Conservation (phyloP, 2,888 invertebrate genomes). For the Dascillus cervinus region DNA sequence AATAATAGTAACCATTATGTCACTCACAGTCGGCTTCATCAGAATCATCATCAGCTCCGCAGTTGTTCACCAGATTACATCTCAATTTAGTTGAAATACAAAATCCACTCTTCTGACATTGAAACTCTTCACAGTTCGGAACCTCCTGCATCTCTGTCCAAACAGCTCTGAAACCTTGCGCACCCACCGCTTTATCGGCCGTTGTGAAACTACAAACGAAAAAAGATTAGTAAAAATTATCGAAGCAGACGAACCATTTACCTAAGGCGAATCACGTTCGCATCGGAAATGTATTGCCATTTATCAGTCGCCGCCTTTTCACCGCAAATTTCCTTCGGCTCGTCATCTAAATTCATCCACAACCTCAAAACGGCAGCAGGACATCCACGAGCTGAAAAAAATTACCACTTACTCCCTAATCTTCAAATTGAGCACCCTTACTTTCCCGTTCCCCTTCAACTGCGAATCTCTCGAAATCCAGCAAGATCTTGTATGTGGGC, state of each 20-base stretch:
- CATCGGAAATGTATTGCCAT: conserved; percentile 80
- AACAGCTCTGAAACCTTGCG: conserved; percentile 85
- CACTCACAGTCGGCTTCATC: conserved; percentile 78
- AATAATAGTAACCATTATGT: conserved; percentile 30
- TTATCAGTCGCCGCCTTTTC: conserved; percentile 67
- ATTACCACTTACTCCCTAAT: background rate
- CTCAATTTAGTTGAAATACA: conserved; percentile 72
- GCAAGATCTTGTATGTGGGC: conserved; percentile 77
- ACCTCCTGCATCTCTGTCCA: conserved; percentile 85
- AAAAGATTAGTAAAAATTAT: conserved; percentile 4
- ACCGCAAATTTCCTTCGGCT: conserved; percentile 84
- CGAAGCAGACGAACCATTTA: conserved; percentile 46
- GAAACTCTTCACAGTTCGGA: conserved; percentile 61
- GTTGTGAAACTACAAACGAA: conserved; percentile 72
- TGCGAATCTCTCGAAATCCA: conserved; percentile 86
- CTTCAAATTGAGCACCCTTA: conserved; percentile 36
- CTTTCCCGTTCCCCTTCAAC: conserved; percentile 89
- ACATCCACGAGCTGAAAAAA: conserved; percentile 69
- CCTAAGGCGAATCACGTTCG: conserved; percentile 82
- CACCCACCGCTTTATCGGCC: conserved; percentile 90
- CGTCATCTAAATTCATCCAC: conserved; percentile 75
- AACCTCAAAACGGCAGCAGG: conserved; percentile 84
- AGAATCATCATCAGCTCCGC: conserved; percentile 68
- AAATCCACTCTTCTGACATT: conserved; percentile 62
- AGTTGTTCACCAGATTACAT: conserved; percentile 77